Evolutionary conservation across 2,113 vertebrate genomes (phyloP).

Genomic region (Butorides virescens): DNA sequence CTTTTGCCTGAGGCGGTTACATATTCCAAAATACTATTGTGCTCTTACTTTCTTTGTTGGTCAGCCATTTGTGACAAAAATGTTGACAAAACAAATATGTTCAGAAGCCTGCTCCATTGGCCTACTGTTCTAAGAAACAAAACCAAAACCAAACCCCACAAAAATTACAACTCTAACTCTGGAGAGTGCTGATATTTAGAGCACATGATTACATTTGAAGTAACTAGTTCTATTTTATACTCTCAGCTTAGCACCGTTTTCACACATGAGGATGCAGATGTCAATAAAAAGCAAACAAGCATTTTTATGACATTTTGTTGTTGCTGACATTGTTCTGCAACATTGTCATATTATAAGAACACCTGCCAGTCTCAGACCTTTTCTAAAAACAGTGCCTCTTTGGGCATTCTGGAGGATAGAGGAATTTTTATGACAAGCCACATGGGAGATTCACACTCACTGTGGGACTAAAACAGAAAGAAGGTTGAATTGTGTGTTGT

Average conservation of each 20-base stretch:
- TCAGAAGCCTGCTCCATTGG: not conserved
- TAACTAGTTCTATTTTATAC: not conserved
- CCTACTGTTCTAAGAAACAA: not conserved
- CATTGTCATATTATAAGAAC: not conserved
- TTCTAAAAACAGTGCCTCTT: not conserved
- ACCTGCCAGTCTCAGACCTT: not conserved
- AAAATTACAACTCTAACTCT: not conserved
- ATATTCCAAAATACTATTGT: not conserved
- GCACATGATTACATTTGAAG: not conserved
- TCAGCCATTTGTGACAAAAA: not conserved
- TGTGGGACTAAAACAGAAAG: not conserved
- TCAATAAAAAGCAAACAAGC: not conserved
- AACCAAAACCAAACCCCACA: no score
- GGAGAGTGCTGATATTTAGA: not conserved
- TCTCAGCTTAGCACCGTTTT: not conserved
- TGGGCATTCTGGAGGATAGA: not conserved
- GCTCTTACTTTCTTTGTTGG: not conserved
- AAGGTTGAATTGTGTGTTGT: not conserved
- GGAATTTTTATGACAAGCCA: not conserved
- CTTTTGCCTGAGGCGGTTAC: not conserved
- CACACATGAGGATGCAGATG: not conserved
- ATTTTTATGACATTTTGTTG: not conserved
- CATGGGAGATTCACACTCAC: accelerated
- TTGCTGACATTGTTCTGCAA: not conserved
- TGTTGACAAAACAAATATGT: not conserved